A percentile compares a stretch with the other conserved stretches of the same genome.
phyloP scores from a whole-genome alignment of 2,797 vertebrate species.

The Poecilia gillii region DNA sequence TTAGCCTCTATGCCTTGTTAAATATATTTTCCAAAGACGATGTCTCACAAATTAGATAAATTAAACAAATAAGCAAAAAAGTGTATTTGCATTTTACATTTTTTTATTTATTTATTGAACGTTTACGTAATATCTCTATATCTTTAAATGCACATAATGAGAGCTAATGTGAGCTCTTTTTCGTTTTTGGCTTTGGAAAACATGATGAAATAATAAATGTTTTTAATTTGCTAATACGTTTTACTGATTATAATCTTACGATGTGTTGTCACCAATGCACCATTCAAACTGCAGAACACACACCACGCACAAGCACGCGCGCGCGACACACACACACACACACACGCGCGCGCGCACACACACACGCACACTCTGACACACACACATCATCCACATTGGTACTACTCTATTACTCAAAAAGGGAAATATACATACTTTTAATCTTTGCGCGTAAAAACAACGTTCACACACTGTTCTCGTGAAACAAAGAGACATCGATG shows the following conservation, averaged over 20 bases:
- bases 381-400: neutral
- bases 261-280: slow-evolving; percentile 57
- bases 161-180: neutral
- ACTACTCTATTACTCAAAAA: neutral
- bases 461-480: neutral
- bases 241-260: slow-evolving; percentile 31
- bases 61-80: neutral
- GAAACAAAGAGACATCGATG: neutral
- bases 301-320: neutral
- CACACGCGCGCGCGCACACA: neutral
- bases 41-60: neutral
- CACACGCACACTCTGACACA: neutral
- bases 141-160: neutral
- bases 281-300: slow-evolving; percentile 20
- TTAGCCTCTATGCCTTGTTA: neutral
- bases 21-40: neutral
- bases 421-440: neutral
- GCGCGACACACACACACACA: neutral
- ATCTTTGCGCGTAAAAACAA: neutral
- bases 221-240: neutral
- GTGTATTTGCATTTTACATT: neutral
- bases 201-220: too few species aligned
- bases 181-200: neutral
- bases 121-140: neutral
- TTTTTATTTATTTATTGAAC: too few species aligned